These are phyloP conservation scores for Crenichthys baileyi DNA, from an alignment of 2,797 vertebrate genomes.

Conservation along the genomic window DNA sequence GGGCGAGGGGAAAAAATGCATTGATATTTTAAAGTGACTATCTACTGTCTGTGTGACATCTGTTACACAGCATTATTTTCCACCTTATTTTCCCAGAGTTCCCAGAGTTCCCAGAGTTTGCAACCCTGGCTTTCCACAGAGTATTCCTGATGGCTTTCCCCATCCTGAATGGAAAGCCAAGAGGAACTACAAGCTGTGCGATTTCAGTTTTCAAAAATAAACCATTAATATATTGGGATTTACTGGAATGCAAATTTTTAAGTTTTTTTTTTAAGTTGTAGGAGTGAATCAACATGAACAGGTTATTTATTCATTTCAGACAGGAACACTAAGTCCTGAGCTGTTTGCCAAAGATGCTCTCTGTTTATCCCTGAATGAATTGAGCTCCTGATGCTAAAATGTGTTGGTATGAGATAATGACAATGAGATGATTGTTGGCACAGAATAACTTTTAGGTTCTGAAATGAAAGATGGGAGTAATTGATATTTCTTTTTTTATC, in stretches of 20 bases:
- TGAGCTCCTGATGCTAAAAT: conserved; percentile 13
- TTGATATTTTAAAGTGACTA: too few relatives aligned
- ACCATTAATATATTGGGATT: not conserved
- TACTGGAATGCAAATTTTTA: not conserved
- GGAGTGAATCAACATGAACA: too few relatives aligned
- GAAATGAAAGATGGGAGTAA: conserved; percentile 24
- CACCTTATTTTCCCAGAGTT: not conserved
- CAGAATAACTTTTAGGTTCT: conserved; percentile 21
- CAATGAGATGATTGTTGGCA: not conserved
- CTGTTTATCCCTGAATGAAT: conserved; percentile 7
- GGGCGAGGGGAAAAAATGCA: too few relatives aligned
- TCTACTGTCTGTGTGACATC: too few relatives aligned
- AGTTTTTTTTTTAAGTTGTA: not conserved
- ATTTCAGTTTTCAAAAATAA: not conserved
- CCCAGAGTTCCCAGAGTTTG: not conserved
- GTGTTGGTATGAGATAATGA: conserved; percentile 10
- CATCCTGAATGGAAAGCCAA: not conserved
- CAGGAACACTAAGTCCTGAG: not conserved
- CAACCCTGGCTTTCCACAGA: not conserved
- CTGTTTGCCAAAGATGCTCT: not conserved
- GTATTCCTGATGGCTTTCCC: conserved; percentile 7
- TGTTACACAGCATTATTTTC: not conserved
- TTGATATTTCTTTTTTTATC: conserved; percentile 20
- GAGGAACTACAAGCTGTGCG: not conserved
- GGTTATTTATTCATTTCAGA: not conserved